phyloP scores from a whole-genome alignment of 2,888 invertebrate genomes.

The Drosophila meridionalis region DNA sequence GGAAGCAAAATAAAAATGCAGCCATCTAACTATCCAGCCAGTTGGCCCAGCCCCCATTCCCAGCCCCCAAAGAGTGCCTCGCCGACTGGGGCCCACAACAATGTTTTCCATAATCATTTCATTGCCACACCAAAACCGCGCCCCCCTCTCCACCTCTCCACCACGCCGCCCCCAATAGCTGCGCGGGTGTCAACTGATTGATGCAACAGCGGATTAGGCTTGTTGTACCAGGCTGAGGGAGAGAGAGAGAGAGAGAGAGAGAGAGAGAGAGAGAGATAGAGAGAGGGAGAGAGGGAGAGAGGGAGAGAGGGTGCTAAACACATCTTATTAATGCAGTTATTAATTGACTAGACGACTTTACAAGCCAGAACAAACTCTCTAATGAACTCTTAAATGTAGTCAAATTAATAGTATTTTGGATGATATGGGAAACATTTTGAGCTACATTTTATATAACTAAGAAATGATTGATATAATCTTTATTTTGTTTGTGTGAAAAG shows the following conservation, averaged over 20 bases:
- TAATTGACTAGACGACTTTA: slow-evolving; percentile 45
- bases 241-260: no score
- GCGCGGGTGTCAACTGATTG: slow-evolving; percentile 76
- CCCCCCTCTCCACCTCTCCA: background rate
- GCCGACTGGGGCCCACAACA: slow-evolving; percentile 57
- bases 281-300: background rate
- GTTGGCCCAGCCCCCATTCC: slow-evolving; percentile 7
- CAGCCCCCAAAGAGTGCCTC: slow-evolving; percentile 6
- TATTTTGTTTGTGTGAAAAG: background rate
- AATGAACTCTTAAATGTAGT: slow-evolving; percentile 70
- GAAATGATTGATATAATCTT: background rate
- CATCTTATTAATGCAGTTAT: slow-evolving; percentile 59
- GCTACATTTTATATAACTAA: background rate
- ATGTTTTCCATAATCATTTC: slow-evolving; percentile 75
- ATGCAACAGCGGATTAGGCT: slow-evolving; percentile 45
- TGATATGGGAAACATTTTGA: background rate
- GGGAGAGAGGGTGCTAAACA: slow-evolving; percentile 44
- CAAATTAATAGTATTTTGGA: slow-evolving; percentile 57
- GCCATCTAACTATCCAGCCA: slow-evolving; percentile 44
- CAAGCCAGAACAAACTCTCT: slow-evolving; percentile 14
- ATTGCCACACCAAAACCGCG: slow-evolving; percentile 45
- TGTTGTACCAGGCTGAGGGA: background rate
- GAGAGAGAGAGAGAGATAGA: background rate
- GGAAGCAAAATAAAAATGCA: slow-evolving; percentile 74
- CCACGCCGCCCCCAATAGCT: slow-evolving; percentile 24